These are phyloP conservation scores for Daubentonia madagascariensis DNA, from an alignment of 2,113 vertebrate genomes.

Conservation along the genomic window DNA sequence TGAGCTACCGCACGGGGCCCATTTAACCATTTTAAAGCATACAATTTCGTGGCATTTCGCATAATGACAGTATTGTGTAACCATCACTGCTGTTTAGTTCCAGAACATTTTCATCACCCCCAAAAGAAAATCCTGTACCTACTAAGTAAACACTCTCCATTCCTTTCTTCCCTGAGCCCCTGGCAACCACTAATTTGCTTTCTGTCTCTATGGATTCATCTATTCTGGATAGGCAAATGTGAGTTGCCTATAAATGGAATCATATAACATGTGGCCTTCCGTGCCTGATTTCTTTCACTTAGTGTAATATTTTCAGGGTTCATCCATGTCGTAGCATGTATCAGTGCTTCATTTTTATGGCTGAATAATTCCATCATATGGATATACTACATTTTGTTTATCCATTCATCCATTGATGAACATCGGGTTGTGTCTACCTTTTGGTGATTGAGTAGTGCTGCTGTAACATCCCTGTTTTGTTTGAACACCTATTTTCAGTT, in stretches of 20 bases:
- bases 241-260: background rate
- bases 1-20: too few species aligned
- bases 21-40: background rate
- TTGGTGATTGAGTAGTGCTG: background rate
- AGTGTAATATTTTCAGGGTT: background rate
- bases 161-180: background rate
- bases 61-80: background rate
- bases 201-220: background rate
- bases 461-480: background rate
- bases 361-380: background rate
- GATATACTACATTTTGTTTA: background rate
- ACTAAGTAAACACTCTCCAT: background rate
- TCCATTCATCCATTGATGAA: background rate
- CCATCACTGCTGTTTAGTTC: background rate
- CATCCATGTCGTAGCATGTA: background rate
- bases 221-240: background rate
- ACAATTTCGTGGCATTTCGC: background rate
- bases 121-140: background rate
- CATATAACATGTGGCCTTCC: background rate
- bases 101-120: background rate
- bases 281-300: constrained; percentile 1
- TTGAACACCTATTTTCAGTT: background rate
- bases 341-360: background rate
- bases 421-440: background rate
- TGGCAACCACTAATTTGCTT: background rate